Conservation (phyloP, 1,140 invertebrate genomes). For the Pseudomyrmex dendroicus region DNA sequence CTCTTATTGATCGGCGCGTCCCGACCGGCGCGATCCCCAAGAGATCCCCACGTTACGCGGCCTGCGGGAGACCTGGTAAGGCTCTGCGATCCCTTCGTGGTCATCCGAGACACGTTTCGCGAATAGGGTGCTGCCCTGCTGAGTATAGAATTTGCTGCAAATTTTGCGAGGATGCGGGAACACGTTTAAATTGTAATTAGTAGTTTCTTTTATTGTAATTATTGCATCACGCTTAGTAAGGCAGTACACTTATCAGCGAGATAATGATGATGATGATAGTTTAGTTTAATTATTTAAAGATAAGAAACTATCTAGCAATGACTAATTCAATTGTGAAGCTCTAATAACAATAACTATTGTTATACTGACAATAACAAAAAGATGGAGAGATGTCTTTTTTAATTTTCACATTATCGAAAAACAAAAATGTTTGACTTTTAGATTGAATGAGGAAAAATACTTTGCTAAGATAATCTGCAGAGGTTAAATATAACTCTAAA, state of each 20-base stretch:
- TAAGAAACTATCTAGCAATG: not conserved
- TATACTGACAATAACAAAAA: too few relatives aligned
- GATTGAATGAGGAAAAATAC: too few relatives aligned
- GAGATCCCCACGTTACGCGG: slow-evolving; percentile 74
- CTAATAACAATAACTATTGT: too few relatives aligned
- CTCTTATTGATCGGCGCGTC: slow-evolving; percentile 78
- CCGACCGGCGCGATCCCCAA: slow-evolving; percentile 64
- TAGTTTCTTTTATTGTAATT: too few relatives aligned
- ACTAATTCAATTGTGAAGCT: not conserved
- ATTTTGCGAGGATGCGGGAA: not conserved
- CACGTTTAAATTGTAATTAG: slow-evolving; percentile 9
- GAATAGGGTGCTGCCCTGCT: not conserved
- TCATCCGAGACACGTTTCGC: not conserved
- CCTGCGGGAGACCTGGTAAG: slow-evolving; percentile 61
- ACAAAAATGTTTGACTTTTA: not conserved
- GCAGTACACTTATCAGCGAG: not conserved
- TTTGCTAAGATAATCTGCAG: too few relatives aligned
- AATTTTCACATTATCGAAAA: not conserved
- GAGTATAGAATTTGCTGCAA: not conserved
- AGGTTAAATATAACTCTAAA: not conserved
- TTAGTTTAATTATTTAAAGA: not conserved
- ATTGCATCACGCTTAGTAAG: not conserved
- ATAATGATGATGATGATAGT: not conserved
- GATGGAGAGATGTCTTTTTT: too few relatives aligned
- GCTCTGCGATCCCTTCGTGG: not conserved